Conservation (phyloP, 2,113 vertebrate genomes). For the Brienomyrus longianalis region DNA sequence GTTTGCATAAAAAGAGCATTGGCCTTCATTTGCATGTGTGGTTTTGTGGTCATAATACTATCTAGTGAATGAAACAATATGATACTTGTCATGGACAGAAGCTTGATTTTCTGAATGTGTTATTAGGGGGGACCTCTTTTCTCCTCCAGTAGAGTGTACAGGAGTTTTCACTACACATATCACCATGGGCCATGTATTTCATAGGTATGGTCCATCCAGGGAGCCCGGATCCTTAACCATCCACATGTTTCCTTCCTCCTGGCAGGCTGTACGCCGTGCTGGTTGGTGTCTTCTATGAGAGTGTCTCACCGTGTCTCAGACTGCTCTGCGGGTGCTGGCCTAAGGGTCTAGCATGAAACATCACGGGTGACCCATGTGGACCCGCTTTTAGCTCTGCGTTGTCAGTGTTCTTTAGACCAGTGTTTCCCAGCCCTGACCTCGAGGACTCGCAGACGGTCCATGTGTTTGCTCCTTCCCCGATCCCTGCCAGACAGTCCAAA, state of each 20-base stretch:
- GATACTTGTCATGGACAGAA: neutral
- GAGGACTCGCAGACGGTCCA: neutral
- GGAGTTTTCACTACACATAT: neutral
- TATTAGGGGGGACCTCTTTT: neutral
- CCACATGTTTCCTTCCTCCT: neutral
- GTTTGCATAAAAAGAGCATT: neutral
- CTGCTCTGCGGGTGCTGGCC: neutral
- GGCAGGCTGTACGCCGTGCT: neutral
- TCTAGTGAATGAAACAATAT: neutral
- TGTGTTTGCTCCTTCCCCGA: neutral
- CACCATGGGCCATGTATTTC: neutral
- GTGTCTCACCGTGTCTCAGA: neutral
- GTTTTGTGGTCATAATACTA: neutral
- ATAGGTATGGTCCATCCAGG: neutral
- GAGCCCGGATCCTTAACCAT: neutral
- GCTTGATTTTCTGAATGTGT: neutral
- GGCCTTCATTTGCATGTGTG: neutral
- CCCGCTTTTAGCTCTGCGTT: neutral
- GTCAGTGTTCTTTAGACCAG: neutral
- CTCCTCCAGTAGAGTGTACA: neutral
- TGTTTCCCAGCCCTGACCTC: neutral
- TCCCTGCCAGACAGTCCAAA: neutral
- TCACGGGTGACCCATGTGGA: neutral
- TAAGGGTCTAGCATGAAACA: neutral
- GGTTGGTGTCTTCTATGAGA: neutral